A percentile compares a stretch with the other conserved stretches of the same genome.
Evolutionary conservation across 2,888 invertebrate genomes (phyloP).

Genomic region (Idaea dimidiata): DNA sequence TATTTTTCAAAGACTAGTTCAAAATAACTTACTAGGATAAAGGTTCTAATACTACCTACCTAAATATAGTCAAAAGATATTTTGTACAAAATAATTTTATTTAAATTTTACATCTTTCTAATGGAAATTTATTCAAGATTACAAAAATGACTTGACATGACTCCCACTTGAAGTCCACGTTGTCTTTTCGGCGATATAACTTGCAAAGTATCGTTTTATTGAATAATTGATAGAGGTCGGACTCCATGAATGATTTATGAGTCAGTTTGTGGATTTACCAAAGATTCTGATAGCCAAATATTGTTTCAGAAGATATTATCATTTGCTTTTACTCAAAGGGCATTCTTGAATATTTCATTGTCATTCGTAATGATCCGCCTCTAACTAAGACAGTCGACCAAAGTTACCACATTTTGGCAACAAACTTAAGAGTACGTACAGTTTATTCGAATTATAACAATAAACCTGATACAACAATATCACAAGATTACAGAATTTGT

Average conservation of each 20-base stretch:
- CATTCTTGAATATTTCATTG: slow-evolving; percentile 1
- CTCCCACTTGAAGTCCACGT: slow-evolving; percentile 6
- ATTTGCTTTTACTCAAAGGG: not conserved
- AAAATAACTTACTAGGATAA: slow-evolving; percentile 76
- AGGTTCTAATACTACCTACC: slow-evolving; percentile 64
- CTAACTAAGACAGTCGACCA: not conserved
- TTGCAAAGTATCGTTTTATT: slow-evolving; percentile 1
- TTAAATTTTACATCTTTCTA: slow-evolving; percentile 35
- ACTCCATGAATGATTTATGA: not conserved
- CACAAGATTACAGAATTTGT: slow-evolving; percentile 24
- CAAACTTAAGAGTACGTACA: slow-evolving; percentile 9
- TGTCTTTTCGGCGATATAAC: not conserved
- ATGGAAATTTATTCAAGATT: slow-evolving; percentile 44
- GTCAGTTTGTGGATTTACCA: not conserved
- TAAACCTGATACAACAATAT: slow-evolving; percentile 11
- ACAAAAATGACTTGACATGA: slow-evolving; percentile 39
- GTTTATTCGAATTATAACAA: slow-evolving; percentile 13
- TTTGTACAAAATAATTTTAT: slow-evolving; percentile 63
- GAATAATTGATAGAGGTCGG: slow-evolving; percentile 1
- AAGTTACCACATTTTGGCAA: not conserved
- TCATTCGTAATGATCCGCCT: not conserved
- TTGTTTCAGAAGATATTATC: slow-evolving; percentile 1
- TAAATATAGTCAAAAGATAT: slow-evolving; percentile 62
- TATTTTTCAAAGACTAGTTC: slow-evolving; percentile 74
- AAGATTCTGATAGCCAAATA: slow-evolving; percentile 1